These are phyloP conservation scores for Sminthurides aquaticus DNA, from an alignment of 2,888 invertebrate species.

Conservation along the genomic window DNA sequence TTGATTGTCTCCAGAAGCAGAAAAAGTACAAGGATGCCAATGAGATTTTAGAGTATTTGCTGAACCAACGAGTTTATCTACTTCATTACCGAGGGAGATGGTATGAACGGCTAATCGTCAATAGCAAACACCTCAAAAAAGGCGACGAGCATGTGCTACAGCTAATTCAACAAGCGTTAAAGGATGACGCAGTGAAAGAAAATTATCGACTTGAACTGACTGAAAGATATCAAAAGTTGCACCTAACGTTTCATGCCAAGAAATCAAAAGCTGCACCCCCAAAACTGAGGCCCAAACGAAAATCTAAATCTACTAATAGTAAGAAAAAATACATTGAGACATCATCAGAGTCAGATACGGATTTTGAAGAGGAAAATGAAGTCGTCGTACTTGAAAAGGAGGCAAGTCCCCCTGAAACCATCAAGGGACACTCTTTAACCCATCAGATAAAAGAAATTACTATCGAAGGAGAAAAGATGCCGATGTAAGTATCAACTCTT, in stretches of 20 bases:
- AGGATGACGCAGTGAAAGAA: conserved; percentile 46
- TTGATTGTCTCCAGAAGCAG: conserved; percentile 50
- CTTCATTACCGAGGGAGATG: conserved; percentile 51
- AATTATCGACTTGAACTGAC: conserved; percentile 48
- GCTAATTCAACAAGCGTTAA: conserved; percentile 45
- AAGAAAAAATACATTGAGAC: background rate
- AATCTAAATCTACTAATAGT: conserved; percentile 7
- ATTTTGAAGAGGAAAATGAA: conserved; percentile 2
- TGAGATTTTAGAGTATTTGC: conserved; percentile 51
- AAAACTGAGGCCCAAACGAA: conserved; percentile 13
- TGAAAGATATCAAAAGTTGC: conserved; percentile 47
- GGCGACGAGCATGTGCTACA: conserved; percentile 44
- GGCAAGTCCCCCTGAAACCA: background rate
- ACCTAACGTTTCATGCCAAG: conserved; percentile 4
- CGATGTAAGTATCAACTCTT: conserved; percentile 18
- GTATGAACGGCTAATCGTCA: conserved; percentile 59
- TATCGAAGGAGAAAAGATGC: conserved; percentile 46
- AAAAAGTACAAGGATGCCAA: conserved; percentile 51
- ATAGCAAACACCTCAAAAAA: conserved; percentile 53
- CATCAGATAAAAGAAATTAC: conserved; percentile 11
- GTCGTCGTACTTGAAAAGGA: background rate
- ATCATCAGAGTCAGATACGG: conserved; percentile 9
- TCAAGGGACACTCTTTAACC: conserved; percentile 1
- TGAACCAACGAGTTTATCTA: conserved; percentile 51
- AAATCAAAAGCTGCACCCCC: conserved; percentile 7